These are phyloP conservation scores for Rhizomys pruinosus DNA, from an alignment of 2,113 vertebrate genomes.

Conservation along the genomic window DNA sequence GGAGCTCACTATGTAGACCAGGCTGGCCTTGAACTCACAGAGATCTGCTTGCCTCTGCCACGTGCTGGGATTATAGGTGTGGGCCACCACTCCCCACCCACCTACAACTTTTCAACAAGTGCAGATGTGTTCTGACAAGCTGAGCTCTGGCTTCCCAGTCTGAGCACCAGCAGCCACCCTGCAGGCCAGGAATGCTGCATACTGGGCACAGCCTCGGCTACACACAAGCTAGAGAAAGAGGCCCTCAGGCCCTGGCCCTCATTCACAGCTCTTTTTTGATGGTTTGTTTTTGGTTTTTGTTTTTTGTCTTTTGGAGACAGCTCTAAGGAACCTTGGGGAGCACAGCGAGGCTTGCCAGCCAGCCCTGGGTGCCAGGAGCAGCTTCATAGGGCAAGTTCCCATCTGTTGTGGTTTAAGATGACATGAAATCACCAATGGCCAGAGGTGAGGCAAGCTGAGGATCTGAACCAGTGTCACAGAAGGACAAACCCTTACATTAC, in stretches of 20 bases:
- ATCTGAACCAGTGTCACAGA: neutral
- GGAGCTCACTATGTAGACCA: too few relatives aligned
- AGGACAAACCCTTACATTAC: too few relatives aligned
- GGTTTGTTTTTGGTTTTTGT: too few relatives aligned
- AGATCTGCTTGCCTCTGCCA: too few relatives aligned
- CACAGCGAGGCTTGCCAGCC: neutral
- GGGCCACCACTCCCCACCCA: too few relatives aligned
- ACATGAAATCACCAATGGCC: neutral
- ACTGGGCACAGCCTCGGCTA: neutral
- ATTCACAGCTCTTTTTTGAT: neutral
- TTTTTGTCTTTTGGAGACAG: neutral
- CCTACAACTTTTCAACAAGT: neutral
- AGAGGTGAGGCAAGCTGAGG: rapidly evolving
- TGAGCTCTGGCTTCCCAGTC: neutral
- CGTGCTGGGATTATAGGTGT: too few relatives aligned
- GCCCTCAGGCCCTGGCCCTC: neutral
- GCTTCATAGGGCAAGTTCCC: too few relatives aligned
- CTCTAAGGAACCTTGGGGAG: neutral
- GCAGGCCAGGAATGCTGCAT: rapidly evolving
- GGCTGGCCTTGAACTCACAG: too few relatives aligned
- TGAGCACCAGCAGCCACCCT: neutral
- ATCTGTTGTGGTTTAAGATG: neutral
- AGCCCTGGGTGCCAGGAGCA: neutral
- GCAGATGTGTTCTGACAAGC: neutral
- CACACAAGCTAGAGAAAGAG: neutral